Conservation (phyloP, 2,888 invertebrate genomes). For the Dicycla oo region DNA sequence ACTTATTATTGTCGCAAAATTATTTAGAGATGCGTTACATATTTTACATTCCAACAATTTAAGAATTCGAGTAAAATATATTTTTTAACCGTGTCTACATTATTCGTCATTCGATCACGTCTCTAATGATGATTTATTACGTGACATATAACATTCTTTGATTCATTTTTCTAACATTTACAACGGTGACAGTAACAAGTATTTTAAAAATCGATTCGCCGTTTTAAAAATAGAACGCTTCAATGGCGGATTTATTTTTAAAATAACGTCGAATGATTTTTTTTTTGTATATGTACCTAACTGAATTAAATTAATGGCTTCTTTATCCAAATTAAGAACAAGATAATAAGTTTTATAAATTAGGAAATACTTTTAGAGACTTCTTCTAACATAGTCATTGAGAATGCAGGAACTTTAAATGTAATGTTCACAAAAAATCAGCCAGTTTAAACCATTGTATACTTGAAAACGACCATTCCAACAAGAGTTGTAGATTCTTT, state of each 20-base stretch:
- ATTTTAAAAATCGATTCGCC: background rate
- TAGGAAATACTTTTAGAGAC: background rate
- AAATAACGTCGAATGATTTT: background rate
- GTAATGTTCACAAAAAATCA: background rate
- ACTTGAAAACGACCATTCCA: background rate
- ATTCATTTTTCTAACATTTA: background rate
- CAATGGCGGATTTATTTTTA: background rate
- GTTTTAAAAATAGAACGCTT: conserved; percentile 1
- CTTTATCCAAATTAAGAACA: background rate
- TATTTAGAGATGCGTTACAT: background rate
- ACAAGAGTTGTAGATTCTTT: background rate
- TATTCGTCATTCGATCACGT: conserved; percentile 2
- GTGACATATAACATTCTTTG: background rate
- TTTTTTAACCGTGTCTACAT: background rate
- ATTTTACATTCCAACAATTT: background rate
- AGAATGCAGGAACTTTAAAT: background rate
- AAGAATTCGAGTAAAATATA: background rate
- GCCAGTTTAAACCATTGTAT: background rate
- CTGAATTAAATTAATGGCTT: background rate
- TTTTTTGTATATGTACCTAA: background rate
- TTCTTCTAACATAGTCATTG: background rate
- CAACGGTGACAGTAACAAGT: background rate
- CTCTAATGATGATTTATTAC: background rate
- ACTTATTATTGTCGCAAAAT: background rate
- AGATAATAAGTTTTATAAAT: background rate